Base-by-base conservation (phyloP, 2,888 invertebrate genomes). In the Desoria tigrina region DNA sequence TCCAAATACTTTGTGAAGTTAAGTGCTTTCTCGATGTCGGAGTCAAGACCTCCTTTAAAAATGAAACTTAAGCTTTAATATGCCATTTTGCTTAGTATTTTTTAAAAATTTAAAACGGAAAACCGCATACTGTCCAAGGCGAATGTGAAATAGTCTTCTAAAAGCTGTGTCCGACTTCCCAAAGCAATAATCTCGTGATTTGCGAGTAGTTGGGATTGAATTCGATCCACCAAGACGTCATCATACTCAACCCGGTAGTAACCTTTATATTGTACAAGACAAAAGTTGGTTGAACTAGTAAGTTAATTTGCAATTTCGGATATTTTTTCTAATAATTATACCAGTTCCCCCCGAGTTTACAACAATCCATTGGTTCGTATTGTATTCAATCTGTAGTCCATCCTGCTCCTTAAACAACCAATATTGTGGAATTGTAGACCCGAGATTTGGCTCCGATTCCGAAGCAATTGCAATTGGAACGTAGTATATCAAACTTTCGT, bases 161-260 rank as follows among this genome's bases (percentile, higher is more conserved):
- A 27, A 4, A 74, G 51, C 51, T 73, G 72, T 58, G 68, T 71
- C 39, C 74, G 63, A 16, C 69, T 66, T 14, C 71, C 65, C n/a
- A 61, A 60, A 28, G 37, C 55, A 18, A 74, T 24, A 2, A 18
- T 28, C 11, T 63, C 39, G 42, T 51, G 68, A 45, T 73, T 53
- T 1, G 21, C 23, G 9, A n/a, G 45, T 16, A 74, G 27, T 60
- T 73, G 70, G 1, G 45, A 60, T 2, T 69, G 69, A 16, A 72
- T 59, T 23, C 42, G 27, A 26, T 61, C 45, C 0, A 67, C 66
- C 11, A 72, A 53, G 0, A 82, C 80, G 2, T 79, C 73, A 0
- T 87, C 84, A 78, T 95, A 95, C 79, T 92, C 93, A 0, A 95
- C 92, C 66, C 93, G 84, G 79, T 93, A 96, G 80, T 89, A 95